These are phyloP conservation scores for Gortyna flavago DNA, from an alignment of 2,888 invertebrate genomes.

Conservation along the genomic window DNA sequence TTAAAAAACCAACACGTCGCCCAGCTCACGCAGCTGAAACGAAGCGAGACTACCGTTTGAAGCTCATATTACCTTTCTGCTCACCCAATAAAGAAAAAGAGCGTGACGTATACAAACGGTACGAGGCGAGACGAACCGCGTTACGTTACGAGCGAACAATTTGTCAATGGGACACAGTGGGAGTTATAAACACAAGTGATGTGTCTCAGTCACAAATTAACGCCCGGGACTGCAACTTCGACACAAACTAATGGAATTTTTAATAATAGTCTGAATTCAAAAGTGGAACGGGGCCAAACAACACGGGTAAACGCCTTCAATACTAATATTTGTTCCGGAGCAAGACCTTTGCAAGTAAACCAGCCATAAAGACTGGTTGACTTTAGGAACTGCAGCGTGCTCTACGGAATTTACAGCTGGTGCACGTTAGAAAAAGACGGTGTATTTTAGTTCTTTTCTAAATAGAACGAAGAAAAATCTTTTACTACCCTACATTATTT, in stretches of 20 bases:
- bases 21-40: constrained; percentile 48
- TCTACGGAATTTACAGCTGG: constrained; percentile 46
- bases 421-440: constrained; percentile 37
- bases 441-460: constrained; percentile 32
- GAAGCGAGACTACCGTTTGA: constrained; percentile 60
- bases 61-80: constrained; percentile 59
- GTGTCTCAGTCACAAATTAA: constrained; percentile 63
- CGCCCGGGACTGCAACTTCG: constrained; percentile 45
- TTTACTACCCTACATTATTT: background rate
- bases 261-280: constrained; percentile 51
- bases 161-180: constrained; percentile 68
- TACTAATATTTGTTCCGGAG: constrained; percentile 57
- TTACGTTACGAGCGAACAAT: constrained; percentile 67
- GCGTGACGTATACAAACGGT: constrained; percentile 63
- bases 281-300: constrained; percentile 48
- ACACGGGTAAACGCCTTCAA: constrained; percentile 48
- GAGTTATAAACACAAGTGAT: constrained; percentile 65
- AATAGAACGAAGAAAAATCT: constrained; percentile 24
- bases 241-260: constrained; percentile 59
- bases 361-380: constrained; percentile 51
- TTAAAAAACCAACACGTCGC: constrained; percentile 44
- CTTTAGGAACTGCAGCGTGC: constrained; percentile 47
- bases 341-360: constrained; percentile 58
- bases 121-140: constrained; percentile 62
- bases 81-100: constrained; percentile 63